Evolutionary conservation across 2,888 invertebrate species (phyloP).

Genomic region (Monopis laevigella): DNA sequence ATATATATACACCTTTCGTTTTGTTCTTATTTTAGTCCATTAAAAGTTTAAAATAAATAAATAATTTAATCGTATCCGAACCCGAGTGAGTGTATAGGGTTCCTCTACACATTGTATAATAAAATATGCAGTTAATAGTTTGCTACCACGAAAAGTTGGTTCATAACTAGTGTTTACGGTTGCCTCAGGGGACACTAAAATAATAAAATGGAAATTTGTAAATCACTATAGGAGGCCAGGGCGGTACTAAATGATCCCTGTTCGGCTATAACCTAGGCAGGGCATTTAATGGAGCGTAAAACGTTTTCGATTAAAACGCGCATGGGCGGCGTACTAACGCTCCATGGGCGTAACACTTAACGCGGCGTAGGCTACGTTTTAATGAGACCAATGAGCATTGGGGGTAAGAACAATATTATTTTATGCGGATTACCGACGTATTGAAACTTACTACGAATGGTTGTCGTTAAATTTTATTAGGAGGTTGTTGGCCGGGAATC

Average conservation of each 20-base stretch:
- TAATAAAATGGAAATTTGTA: conserved; percentile 3
- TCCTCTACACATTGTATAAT: too few relatives aligned
- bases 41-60: too few relatives aligned
- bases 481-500: too few relatives aligned
- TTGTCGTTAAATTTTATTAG: too few relatives aligned
- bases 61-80: too few relatives aligned
- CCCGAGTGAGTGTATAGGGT: too few relatives aligned
- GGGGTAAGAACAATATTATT: conserved; percentile 1
- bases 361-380: not conserved
- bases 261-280: conserved; percentile 52
- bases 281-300: conserved; percentile 55
- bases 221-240: not conserved
- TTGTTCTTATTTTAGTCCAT: too few relatives aligned
- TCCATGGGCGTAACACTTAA: too few relatives aligned
- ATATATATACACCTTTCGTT: too few relatives aligned
- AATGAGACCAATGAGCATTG: conserved; percentile 4
- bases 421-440: not conserved
- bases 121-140: conserved; percentile 8
- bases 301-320: conserved; percentile 50
- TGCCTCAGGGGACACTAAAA: conserved; percentile 3
- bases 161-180: conserved; percentile 3
- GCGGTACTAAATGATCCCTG: conserved; percentile 45
- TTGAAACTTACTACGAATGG: too few relatives aligned
- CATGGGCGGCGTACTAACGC: not conserved
- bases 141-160: conserved; percentile 1